A percentile compares a stretch with the other conserved stretches of the same genome.
Evolutionary conservation across 2,113 vertebrate species (phyloP).

Genomic region (Calonectris borealis): DNA sequence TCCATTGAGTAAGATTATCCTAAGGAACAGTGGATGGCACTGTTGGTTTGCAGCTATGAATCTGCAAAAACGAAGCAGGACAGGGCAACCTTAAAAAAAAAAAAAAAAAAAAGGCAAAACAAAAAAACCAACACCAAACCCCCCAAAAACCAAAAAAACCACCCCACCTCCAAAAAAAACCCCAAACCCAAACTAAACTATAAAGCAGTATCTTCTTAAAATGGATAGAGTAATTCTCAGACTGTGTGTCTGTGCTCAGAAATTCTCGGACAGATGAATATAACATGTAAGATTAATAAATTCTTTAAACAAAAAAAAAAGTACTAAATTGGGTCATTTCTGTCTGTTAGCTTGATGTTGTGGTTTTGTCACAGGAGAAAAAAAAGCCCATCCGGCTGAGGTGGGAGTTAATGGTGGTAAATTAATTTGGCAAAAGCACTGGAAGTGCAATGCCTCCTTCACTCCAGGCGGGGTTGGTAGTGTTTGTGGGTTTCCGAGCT

Average conservation of each 20-base stretch:
- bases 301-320: background rate
- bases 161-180: rapidly evolving
- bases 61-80: background rate
- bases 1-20: background rate
- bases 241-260: background rate
- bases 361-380: background rate
- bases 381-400: background rate
- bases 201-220: background rate
- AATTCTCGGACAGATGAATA: background rate
- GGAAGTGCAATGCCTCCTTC: background rate
- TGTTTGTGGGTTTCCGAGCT: background rate
- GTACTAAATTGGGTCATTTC: rapidly evolving
- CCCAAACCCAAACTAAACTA: background rate
- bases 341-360: background rate
- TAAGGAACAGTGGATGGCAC: slow-evolving; percentile 50
- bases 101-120: background rate
- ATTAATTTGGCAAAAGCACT: background rate
- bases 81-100: background rate
- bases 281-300: background rate
- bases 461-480: background rate
- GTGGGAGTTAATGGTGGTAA: background rate
- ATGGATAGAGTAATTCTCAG: background rate
- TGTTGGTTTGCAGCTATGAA: slow-evolving; percentile 52
- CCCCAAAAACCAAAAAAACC: rapidly evolving
- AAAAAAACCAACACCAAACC: rapidly evolving